phyloP scores from a whole-genome alignment of 2,888 invertebrate genomes.

The Flexamia atlantica region DNA sequence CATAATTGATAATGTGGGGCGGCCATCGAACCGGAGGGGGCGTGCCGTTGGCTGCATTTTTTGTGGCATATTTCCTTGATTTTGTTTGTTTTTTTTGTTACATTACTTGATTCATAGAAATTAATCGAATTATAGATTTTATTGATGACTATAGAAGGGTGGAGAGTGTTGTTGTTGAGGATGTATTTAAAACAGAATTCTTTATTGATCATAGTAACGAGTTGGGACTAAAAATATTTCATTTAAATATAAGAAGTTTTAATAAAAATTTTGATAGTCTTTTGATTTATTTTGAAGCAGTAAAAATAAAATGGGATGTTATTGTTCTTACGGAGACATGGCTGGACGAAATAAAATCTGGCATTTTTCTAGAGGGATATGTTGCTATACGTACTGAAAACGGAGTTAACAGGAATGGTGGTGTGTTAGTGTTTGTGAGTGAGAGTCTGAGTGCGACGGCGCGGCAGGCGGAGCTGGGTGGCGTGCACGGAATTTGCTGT shows the following conservation, averaged over 20 bases:
- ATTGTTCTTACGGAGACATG: background rate
- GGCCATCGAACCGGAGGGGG: too few relatives aligned
- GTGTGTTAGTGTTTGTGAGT: constrained; percentile 10
- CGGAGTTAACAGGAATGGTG: background rate
- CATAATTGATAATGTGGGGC: too few relatives aligned
- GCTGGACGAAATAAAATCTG: background rate
- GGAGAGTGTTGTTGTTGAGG: too few relatives aligned
- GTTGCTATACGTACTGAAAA: background rate
- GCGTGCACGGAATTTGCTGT: background rate
- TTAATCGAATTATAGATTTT: too few relatives aligned
- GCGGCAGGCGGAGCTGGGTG: background rate
- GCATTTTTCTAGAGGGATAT: background rate
- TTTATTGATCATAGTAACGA: too few relatives aligned
- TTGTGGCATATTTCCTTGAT: too few relatives aligned
- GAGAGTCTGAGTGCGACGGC: background rate
- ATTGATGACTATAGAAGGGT: too few relatives aligned
- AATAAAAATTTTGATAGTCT: constrained; percentile 1
- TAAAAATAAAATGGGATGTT: background rate
- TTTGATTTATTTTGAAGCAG: background rate
- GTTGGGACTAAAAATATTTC: constrained; percentile 1
- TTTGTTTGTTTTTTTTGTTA: too few relatives aligned
- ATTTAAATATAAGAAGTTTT: background rate
- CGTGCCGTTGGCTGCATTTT: too few relatives aligned
- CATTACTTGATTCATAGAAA: too few relatives aligned
- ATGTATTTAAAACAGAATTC: too few relatives aligned